Evolutionary conservation across 2,113 vertebrate genomes (phyloP), one percentile per base, ranked within the genome.

Genomic region (Accipiter virgatus): DNA sequence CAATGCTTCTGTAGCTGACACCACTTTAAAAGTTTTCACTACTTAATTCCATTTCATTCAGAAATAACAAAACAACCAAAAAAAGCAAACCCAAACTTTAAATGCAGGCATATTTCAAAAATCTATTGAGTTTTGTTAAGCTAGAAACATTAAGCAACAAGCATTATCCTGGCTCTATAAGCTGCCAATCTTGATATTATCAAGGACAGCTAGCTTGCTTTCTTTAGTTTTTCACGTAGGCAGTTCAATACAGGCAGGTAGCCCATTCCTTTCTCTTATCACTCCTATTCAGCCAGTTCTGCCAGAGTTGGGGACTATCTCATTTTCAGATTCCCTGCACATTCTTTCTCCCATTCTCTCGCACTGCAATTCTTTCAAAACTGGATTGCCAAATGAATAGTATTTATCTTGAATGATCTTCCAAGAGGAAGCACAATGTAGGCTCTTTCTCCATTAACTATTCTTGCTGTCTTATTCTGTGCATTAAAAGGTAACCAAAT

Each of bases 381-480:
- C 59, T 67, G 66, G 38, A 96, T 86, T 59, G 25, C 59, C 56
- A 75, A 81, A 88, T 43, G 89, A 96, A 84, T 63, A 62, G 25
- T 31, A 78, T 95, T 96, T 95, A 96, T 91, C 91, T 96, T 72
- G 72, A 70, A 65, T 67, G 81, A 97, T 96, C 94, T 95, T 95
- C 95, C 67, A 78, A 95, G 42, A 97, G 36, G 52, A 74, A 94
- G 75, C 50, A 59, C 52, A 91, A 94, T 59, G 84, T 10, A 88
- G 78, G 32, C 56, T 61, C 16, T 66, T 47, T 94, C 92, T 93
- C 65, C 36, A 71, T 50, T 80, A 95, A 92, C 84, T 89, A 31
- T 78, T 96, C 72, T 85, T 67, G 52, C 82, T 91, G 38, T 14
- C 59, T 61, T 75, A 53, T 84, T 95, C 88, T 86, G 40, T 1